These are phyloP conservation scores for Eledona agricola DNA, from an alignment of 2,888 invertebrate species.

Conservation along the genomic window DNA sequence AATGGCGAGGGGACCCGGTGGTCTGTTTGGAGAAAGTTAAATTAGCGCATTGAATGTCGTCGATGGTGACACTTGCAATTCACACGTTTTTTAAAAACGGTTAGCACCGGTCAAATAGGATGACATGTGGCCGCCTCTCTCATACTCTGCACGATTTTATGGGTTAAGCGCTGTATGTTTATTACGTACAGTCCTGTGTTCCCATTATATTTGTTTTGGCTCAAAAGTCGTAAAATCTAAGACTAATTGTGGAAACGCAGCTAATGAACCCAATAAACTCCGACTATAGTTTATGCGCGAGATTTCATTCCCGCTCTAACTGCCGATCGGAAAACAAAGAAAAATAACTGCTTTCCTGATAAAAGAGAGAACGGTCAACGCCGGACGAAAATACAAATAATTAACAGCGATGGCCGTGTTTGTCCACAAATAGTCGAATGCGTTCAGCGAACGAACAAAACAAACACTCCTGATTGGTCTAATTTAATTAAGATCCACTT, in stretches of 20 bases:
- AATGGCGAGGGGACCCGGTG: constrained; percentile 1
- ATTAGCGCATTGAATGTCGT: constrained; percentile 1
- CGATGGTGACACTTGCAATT: constrained; percentile 7
- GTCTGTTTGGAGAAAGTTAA: not conserved
- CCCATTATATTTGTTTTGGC: not conserved
- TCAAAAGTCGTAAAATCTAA: constrained; percentile 6
- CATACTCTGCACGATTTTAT: no score
- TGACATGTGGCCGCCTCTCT: no score
- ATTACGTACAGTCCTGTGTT: not conserved
- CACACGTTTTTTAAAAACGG: constrained; percentile 12
- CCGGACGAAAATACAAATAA: constrained; percentile 54
- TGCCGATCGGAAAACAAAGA: constrained; percentile 44
- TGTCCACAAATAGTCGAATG: constrained; percentile 55
- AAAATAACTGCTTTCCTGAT: constrained; percentile 44
- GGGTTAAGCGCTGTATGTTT: no score
- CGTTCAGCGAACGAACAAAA: constrained; percentile 29
- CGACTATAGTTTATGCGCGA: no score
- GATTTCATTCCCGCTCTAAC: constrained; percentile 39
- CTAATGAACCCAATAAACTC: no score
- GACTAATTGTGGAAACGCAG: no score
- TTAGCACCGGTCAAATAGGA: constrained; percentile 1
- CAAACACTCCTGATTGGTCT: constrained; percentile 52
- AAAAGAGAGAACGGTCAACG: constrained; percentile 18
- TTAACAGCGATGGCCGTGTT: constrained; percentile 54
- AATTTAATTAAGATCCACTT: constrained; percentile 56